Evolutionary conservation across 2,113 vertebrate species (phyloP), one percentile per base, ranked within the genome.

Genomic region (Talpa occidentalis): DNA sequence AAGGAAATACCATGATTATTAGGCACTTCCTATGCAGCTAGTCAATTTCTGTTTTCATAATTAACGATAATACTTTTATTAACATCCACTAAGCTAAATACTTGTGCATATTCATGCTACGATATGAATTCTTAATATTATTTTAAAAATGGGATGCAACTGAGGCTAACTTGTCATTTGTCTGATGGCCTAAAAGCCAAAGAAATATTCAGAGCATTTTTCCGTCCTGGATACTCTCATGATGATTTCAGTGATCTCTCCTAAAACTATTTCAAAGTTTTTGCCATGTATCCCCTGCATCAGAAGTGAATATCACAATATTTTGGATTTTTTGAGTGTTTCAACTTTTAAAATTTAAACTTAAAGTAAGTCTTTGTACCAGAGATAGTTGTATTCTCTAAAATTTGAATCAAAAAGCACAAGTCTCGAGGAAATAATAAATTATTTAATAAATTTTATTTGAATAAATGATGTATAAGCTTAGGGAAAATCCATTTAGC

Each of bases 401-500:
- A 94, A 94, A 74, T 59, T 5, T 88, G 70, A 97, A 83, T 79
- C 78, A 81, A 81, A 37, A 62, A 22, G 42, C 22, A 73, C 28
- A 94, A 74, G 81, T 81, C 67, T 64, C 24, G 82, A 74, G n/a
- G 49, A 42, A 91, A 82, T 54, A 6, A 6, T 24, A 87, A 83
- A 90, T 93, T 80, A 94, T 87, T 67, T 42, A 88, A 64, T 85
- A 59, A 97, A 88, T 76, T 91, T 1, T 91, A 15, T 79, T 83
- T 92, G 59, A 96, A 90, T 84, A 92, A 95, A 91, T 73, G 37
- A 84, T 95, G 94, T 87, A 77, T 26, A 94, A 66, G 92, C 44
- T 91, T 94, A 56, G 60, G 30, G 56, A 90, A 96, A 95, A 96
- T 32, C 16, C 67, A 94, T 81, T 90, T 74, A 94, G 64, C 21